Evolutionary conservation across 2,888 invertebrate genomes (phyloP).

Genomic region (Entomobrya multifasciata): DNA sequence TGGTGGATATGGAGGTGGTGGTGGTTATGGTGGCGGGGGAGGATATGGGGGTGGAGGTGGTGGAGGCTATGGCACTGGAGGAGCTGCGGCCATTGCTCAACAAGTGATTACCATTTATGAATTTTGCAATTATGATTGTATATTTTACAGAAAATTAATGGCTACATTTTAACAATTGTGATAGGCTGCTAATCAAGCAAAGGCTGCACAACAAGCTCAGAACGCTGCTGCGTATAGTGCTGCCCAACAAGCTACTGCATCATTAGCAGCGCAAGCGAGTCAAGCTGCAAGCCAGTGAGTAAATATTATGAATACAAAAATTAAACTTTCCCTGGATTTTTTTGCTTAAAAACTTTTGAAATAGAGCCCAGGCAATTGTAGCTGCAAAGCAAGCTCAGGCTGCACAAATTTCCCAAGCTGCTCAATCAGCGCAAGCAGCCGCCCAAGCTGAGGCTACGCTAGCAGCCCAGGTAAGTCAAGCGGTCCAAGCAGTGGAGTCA

Average conservation of each 20-base stretch:
- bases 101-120: too few relatives aligned
- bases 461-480: constrained; percentile 77
- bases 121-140: too few relatives aligned
- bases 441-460: constrained; percentile 77
- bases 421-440: constrained; percentile 75
- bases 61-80: constrained; percentile 74
- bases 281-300: constrained; percentile 76
- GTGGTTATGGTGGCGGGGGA: constrained; percentile 59
- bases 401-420: constrained; percentile 76
- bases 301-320: too few relatives aligned
- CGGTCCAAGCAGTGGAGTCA: constrained; percentile 77
- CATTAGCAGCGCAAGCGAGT: constrained; percentile 75
- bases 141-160: not conserved
- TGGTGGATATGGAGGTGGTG: constrained; percentile 74
- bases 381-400: constrained; percentile 78
- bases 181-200: constrained; percentile 78
- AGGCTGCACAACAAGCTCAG: constrained; percentile 75
- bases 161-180: not conserved
- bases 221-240: constrained; percentile 56
- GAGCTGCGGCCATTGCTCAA: constrained; percentile 78
- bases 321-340: too few relatives aligned
- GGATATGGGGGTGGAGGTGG: too few relatives aligned
- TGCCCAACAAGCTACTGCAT: constrained; percentile 71
- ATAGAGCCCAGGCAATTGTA: constrained; percentile 76
- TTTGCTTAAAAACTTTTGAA: constrained; percentile 26